Evolutionary conservation across 1,140 invertebrate species (phyloP).

Genomic region (Eubasilissa regina): DNA sequence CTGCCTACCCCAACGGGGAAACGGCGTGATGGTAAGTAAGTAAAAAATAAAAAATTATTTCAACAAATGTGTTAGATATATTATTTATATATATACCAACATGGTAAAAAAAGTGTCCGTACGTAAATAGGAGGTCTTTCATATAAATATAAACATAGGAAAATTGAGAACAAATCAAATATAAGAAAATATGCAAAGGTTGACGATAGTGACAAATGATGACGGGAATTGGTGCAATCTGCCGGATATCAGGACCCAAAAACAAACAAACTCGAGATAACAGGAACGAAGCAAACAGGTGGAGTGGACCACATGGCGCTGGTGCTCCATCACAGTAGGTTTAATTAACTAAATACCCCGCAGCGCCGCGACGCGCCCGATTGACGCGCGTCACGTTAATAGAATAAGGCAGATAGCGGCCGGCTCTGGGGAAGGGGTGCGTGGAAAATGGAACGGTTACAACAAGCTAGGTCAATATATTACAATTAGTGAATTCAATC

Average conservation of each 20-base stretch:
- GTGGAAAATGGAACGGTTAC: too few relatives aligned
- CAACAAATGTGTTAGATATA: too few relatives aligned
- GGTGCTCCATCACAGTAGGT: background rate
- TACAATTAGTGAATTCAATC: too few relatives aligned
- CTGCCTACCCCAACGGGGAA: too few relatives aligned
- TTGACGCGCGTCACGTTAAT: constrained; percentile 20
- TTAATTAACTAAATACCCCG: constrained; percentile 39
- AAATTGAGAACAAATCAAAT: background rate
- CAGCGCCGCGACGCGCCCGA: background rate
- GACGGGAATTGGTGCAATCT: constrained; percentile 9
- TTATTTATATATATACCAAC: too few relatives aligned
- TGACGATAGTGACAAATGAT: background rate
- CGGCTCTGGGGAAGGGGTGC: background rate
- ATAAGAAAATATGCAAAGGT: background rate
- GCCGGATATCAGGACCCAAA: background rate
- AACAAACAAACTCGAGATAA: background rate
- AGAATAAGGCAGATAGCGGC: constrained; percentile 4
- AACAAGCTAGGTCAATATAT: too few relatives aligned
- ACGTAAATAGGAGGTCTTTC: too few relatives aligned
- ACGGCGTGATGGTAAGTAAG: too few relatives aligned
- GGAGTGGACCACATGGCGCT: background rate
- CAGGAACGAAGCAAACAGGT: constrained; percentile 1
- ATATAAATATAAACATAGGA: too few relatives aligned
- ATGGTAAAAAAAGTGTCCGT: too few relatives aligned
- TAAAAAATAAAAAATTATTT: too few relatives aligned